A percentile compares a stretch with the other conserved stretches of the same genome.
These are phyloP conservation scores for Aphelocoma coerulescens DNA, from an alignment of 2,113 vertebrate species.

Conservation along the genomic window DNA sequence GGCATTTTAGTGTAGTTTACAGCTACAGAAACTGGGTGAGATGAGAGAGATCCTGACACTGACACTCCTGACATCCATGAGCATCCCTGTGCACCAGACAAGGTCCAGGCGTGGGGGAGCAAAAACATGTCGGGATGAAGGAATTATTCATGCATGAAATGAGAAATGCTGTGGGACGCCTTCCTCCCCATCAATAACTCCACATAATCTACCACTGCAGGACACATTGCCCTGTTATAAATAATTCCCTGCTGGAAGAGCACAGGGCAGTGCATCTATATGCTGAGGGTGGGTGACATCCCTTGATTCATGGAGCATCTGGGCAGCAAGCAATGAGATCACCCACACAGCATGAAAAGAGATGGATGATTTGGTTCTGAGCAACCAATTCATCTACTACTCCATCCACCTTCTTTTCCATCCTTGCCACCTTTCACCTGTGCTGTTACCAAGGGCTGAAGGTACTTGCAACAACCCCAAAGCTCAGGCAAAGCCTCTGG, in stretches of 20 bases:
- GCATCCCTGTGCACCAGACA: background rate
- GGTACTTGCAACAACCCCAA: background rate
- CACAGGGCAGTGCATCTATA: background rate
- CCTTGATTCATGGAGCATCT: background rate
- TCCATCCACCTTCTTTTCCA: background rate
- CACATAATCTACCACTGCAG: background rate
- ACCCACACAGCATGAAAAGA: background rate
- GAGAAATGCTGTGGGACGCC: background rate
- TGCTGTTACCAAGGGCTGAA: accelerated
- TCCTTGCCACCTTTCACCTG: background rate
- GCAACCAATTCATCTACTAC: background rate
- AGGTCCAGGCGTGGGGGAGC: background rate
- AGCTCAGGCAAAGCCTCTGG: background rate
- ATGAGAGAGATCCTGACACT: background rate
- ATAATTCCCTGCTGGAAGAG: background rate
- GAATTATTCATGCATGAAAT: slow-evolving; percentile 21
- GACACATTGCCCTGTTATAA: background rate
- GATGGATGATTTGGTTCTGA: background rate
- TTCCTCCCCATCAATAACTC: slow-evolving; percentile 31
- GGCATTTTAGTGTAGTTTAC: background rate
- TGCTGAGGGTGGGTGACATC: background rate
- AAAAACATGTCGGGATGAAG: background rate
- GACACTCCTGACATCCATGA: background rate
- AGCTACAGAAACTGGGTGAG: background rate
- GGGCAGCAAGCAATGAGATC: background rate